These are phyloP conservation scores for Mus minutoides DNA, from an alignment of 2,797 vertebrate genomes.

Conservation along the genomic window DNA sequence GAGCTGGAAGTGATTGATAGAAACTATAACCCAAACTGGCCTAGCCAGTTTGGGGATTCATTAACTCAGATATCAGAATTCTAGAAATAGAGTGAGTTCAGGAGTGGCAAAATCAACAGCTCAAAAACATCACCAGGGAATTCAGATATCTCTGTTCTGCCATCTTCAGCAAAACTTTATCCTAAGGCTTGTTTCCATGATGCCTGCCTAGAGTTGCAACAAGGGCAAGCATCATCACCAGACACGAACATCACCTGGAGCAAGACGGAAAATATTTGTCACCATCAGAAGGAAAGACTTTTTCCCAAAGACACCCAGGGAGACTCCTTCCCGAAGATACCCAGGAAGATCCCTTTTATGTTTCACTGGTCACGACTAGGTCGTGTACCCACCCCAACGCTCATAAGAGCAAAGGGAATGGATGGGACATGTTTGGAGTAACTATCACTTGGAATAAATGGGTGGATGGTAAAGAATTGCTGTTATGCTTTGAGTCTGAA, in stretches of 20 bases:
- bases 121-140: background rate
- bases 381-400: conserved; percentile 16
- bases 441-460: conserved; percentile 20
- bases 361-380: conserved; percentile 3
- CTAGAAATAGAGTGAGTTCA: background rate
- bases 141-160: conserved; percentile 24
- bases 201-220: background rate
- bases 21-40: conserved; percentile 24
- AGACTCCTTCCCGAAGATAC: background rate
- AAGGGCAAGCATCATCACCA: conserved; percentile 1
- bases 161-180: conserved; percentile 18
- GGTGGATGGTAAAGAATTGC: conserved; percentile 33
- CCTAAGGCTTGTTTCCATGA: conserved; percentile 5
- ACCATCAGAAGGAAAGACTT: conserved; percentile 26
- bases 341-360: conserved; percentile 11
- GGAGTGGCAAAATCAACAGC: background rate
- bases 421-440: conserved; percentile 3
- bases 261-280: conserved; percentile 9
- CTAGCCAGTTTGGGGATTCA: conserved; percentile 23
- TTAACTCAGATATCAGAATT: conserved; percentile 53
- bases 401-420: background rate
- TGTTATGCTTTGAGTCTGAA: background rate
- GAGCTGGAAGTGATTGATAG: conserved; percentile 53
- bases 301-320: background rate
- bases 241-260: background rate